A percentile compares a stretch with the other conserved stretches of the same genome.
Evolutionary conservation across 2,113 vertebrate species (phyloP).

Genomic region (Anseranas semipalmata): DNA sequence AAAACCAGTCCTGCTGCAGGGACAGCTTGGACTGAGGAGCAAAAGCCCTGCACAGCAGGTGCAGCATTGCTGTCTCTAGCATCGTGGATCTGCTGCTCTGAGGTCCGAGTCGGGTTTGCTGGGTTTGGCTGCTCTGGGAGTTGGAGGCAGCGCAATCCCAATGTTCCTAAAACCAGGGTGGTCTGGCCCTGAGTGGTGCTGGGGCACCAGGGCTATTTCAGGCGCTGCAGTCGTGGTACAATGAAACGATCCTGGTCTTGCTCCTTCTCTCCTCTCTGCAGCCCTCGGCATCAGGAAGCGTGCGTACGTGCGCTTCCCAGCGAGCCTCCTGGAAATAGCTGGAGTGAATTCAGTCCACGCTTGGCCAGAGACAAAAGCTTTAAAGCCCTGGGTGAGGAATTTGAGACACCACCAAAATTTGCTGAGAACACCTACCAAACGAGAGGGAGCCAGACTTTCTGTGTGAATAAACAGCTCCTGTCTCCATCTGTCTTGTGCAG

Average conservation of each 20-base stretch:
- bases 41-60: rapidly evolving
- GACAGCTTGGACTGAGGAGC: neutral
- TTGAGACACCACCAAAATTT: neutral
- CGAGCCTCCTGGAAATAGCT: neutral
- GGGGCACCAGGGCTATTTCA: neutral
- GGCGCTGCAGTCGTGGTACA: rapidly evolving
- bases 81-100: neutral
- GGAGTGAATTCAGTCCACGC: neutral
- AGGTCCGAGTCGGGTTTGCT: rapidly evolving
- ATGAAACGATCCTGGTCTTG: rapidly evolving
- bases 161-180: neutral
- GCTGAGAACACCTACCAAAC: neutral
- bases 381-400: neutral
- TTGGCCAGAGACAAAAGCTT: neutral
- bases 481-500: slow-evolving; percentile 30
- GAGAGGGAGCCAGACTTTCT: neutral
- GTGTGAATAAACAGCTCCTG: neutral
- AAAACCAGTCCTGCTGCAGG: neutral
- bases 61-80: neutral
- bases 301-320: neutral
- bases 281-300: neutral
- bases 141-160: neutral
- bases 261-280: neutral
- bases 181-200: neutral
- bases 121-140: neutral